Conservation (phyloP, 53 echinoderm and acorn worm genomes). For the Henricia sp. region DNA sequence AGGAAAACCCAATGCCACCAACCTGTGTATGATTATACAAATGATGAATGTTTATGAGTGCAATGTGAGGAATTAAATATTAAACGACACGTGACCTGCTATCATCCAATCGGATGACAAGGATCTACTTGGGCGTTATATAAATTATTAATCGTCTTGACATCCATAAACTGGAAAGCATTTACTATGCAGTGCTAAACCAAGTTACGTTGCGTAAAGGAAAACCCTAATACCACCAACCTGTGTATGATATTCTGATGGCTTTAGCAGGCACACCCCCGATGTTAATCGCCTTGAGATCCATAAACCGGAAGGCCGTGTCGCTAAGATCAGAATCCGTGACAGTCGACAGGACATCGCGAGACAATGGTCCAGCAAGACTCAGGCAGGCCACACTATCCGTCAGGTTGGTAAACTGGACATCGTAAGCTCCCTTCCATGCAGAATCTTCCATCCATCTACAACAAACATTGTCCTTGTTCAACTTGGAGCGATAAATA, state of each 20-base stretch:
- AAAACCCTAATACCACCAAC: conserved; percentile 58
- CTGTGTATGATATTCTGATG: conserved; percentile 90
- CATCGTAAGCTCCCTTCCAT: conserved; percentile 69
- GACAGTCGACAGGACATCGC: conserved; percentile 74
- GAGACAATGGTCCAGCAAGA: conserved; percentile 82
- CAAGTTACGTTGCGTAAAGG: too few relatives aligned
- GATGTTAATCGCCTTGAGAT: conserved; percentile 63
- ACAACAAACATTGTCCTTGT: neutral
- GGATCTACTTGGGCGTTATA: too few relatives aligned
- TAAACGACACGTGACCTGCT: too few relatives aligned
- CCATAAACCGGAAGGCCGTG: conserved; percentile 87
- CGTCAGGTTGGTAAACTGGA: conserved; percentile 75
- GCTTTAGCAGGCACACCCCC: conserved; percentile 79
- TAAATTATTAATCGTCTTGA: too few relatives aligned
- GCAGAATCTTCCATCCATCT: conserved; percentile 94
- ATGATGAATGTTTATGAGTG: too few relatives aligned
- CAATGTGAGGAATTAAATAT: too few relatives aligned
- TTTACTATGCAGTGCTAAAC: too few relatives aligned
- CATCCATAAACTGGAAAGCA: too few relatives aligned
- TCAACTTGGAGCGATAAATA: too few relatives aligned
- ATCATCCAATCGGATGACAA: too few relatives aligned
- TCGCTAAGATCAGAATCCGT: conserved; percentile 77
- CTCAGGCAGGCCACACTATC: conserved; percentile 80
- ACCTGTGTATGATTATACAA: too few relatives aligned
- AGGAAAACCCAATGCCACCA: too few relatives aligned